Conservation (phyloP, 2,797 vertebrate genomes). For the Gallirallus australis region DNA sequence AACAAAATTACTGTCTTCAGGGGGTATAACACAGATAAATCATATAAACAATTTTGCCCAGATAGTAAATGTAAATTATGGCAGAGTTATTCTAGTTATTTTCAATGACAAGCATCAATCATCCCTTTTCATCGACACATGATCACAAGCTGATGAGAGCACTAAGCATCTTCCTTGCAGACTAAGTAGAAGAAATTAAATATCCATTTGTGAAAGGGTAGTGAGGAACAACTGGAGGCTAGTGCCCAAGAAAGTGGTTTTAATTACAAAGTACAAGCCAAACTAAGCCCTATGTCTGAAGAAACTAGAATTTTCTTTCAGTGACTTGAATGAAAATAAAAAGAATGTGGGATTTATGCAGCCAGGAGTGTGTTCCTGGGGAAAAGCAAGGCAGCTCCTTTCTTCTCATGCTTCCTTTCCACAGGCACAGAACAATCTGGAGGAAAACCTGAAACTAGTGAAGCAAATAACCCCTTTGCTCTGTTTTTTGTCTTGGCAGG, state of each 20-base stretch:
- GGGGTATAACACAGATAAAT: not conserved
- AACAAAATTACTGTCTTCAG: not conserved
- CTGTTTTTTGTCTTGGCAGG: not conserved
- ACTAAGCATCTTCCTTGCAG: not conserved
- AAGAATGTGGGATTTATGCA: not conserved
- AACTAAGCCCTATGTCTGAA: not conserved
- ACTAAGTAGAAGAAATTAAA: not conserved
- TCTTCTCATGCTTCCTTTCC: not conserved
- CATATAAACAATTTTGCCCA: not conserved
- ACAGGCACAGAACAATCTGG: not conserved
- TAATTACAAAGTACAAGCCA: not conserved
- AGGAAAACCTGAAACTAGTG: not conserved
- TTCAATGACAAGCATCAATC: not conserved
- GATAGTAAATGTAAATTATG: not conserved
- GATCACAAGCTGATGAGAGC: not conserved
- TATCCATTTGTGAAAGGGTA: not conserved
- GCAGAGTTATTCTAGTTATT: not conserved
- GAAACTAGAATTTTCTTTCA: not conserved
- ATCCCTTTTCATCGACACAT: not conserved
- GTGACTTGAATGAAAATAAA: not conserved
- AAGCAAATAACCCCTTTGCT: not conserved
- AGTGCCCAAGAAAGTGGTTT: not conserved
- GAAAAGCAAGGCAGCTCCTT: not conserved
- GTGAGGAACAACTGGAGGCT: not conserved
- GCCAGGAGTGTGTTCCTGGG: not conserved